Percentiles rank a stretch among this genome's conserved stretches.
phyloP scores from a whole-genome alignment of 2,888 invertebrate species.

The Cataglyphis altisquamis region DNA sequence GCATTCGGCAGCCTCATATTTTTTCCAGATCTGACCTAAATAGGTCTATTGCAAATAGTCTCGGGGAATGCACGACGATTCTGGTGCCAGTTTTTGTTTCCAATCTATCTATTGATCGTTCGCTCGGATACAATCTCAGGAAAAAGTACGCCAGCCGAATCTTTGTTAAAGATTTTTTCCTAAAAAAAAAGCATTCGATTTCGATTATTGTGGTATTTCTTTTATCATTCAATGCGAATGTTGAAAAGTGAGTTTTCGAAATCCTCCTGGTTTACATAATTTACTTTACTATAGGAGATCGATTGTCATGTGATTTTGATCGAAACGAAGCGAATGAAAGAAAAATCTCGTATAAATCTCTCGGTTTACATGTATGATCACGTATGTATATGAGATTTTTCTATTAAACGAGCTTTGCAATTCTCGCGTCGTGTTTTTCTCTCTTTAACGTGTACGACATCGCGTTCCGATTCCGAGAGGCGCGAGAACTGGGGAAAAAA shows the following conservation, averaged over 20 bases:
- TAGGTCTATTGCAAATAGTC: conserved; percentile 27
- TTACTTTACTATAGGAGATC: background rate
- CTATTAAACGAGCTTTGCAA: background rate
- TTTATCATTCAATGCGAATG: conserved; percentile 12
- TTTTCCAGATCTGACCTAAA: conserved; percentile 43
- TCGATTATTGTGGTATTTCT: background rate
- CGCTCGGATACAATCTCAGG: background rate
- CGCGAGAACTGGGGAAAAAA: background rate
- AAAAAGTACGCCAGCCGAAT: background rate
- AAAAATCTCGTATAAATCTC: background rate
- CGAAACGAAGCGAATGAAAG: background rate
- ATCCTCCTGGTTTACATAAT: conserved; percentile 18
- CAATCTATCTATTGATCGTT: conserved; percentile 32
- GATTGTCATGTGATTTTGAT: background rate
- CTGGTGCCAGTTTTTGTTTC: conserved; percentile 32
- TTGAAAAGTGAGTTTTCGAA: conserved; percentile 3
- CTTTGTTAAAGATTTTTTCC: background rate
- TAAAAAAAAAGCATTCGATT: background rate
- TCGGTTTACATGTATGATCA: background rate
- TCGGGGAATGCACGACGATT: conserved; percentile 16
- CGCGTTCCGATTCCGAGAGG: background rate
- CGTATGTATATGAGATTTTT: background rate
- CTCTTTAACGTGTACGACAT: no score
- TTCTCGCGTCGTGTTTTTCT: background rate
- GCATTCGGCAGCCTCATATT: conserved; percentile 33